phyloP scores from a whole-genome alignment of 2,888 invertebrate genomes.

The Drosophila suboccidentalis region DNA sequence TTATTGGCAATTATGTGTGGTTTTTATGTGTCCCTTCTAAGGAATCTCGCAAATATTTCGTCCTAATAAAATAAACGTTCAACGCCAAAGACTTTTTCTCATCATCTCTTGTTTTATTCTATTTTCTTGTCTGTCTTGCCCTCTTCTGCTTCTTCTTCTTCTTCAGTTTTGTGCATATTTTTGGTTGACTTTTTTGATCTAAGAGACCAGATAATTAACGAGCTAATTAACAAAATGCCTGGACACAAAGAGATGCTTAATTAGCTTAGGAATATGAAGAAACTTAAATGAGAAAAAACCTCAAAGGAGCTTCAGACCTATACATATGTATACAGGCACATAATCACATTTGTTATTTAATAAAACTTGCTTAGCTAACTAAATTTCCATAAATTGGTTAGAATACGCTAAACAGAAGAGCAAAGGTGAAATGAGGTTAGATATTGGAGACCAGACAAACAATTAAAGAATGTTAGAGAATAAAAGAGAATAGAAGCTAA shows the following conservation, averaged over 20 bases:
- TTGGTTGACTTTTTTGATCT: slow-evolving; percentile 17
- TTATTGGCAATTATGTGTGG: slow-evolving; percentile 75
- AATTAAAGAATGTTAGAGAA: not conserved
- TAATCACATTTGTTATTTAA: slow-evolving; percentile 9
- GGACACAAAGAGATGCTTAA: slow-evolving; percentile 50
- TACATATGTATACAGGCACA: not conserved
- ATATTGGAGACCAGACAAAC: not conserved
- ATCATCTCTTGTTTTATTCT: not conserved
- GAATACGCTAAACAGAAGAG: not conserved
- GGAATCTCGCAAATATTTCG: slow-evolving; percentile 31
- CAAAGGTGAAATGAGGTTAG: too few species aligned
- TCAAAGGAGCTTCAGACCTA: slow-evolving; percentile 1
- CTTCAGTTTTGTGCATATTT: slow-evolving; percentile 25
- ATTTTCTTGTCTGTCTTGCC: not conserved
- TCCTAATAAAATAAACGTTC: slow-evolving; percentile 48
- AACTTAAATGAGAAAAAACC: not conserved
- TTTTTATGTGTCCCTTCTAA: slow-evolving; percentile 43
- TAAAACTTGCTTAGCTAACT: slow-evolving; percentile 11
- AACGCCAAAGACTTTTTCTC: slow-evolving; percentile 2
- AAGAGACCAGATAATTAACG: slow-evolving; percentile 43
- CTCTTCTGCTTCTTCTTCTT: not conserved
- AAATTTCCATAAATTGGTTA: slow-evolving; percentile 3
- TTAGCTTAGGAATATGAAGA: slow-evolving; percentile 44
- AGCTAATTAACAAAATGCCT: slow-evolving; percentile 39
- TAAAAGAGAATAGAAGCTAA: not conserved